Evolutionary conservation across 2,797 vertebrate species (phyloP), one percentile per base, ranked within the genome.

Genomic region (Bradypodion pumilum): DNA sequence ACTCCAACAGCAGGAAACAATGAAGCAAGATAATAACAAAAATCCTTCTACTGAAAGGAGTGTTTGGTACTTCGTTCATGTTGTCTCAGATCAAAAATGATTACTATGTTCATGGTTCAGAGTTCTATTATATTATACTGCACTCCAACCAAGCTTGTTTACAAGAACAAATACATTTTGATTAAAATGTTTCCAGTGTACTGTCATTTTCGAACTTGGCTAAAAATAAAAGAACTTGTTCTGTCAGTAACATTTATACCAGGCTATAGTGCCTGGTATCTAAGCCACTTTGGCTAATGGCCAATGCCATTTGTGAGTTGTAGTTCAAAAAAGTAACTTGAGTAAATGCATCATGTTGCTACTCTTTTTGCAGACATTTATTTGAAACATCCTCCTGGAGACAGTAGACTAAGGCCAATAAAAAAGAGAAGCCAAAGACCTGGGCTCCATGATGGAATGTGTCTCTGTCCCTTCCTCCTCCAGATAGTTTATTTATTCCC

Each of bases 101-200:
- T 73, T 70, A 62, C 35, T 74, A 29, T 68, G 19, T 56, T 59
- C 23, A 80, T 74, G 46, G 37, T n/a, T 80, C 8, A 23, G 44
- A 88, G 32, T 84, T 49, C 21, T 75, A 78, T 86, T 74, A 56
- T 10, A 65, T 16, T 56, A 66, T 29, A 4, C 1, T 59, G 73
- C 1, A 62, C 49, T 40, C n/a, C 68, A 85, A 90, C 84, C 6
- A 15, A 89, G 68, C 44, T 13, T 25, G 56, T 56, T 49, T 80
- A 81, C 46, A 62, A 81, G 40, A 9, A 86, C 35, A 78, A 84
- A 86, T 40, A 81, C 70, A 5, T 0, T n/a, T 10, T 32, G 83
- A 76, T 42, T 80, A 56, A 65, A 40, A 40, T 0, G 40, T 56
- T 16, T 82, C 37, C 65, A 44, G 56, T 84, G 77, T n/a, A 85